These are phyloP conservation scores for Rhopalosiphum maidis DNA, from an alignment of 1,140 invertebrate species.

Conservation along the genomic window DNA sequence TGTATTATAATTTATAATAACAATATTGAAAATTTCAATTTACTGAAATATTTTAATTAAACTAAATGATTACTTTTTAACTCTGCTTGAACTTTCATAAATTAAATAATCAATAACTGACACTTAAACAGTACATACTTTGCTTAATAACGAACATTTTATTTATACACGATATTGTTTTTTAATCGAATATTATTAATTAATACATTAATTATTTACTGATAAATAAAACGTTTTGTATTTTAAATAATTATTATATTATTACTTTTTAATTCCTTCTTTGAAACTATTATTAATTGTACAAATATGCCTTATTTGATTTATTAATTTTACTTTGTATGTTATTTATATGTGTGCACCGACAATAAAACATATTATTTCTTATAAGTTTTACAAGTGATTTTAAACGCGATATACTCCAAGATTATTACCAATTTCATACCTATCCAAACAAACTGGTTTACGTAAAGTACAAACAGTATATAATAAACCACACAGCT, in stretches of 20 bases:
- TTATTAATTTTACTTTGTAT: neutral
- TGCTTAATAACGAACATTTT: neutral
- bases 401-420: neutral
- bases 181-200: constrained; percentile 34
- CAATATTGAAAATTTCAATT: neutral
- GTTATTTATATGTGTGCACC: neutral
- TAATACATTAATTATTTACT: neutral
- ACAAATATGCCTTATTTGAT: neutral
- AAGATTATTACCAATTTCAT: neutral
- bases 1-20: neutral
- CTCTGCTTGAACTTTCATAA: neutral
- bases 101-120: neutral
- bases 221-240: neutral
- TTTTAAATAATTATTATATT: constrained; percentile 21
- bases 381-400: neutral
- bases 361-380: neutral
- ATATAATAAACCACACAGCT: too few relatives aligned
- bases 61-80: constrained; percentile 15
- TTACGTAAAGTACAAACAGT: neutral
- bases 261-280: neutral
- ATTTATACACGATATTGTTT: neutral
- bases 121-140: neutral
- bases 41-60: constrained; percentile 26
- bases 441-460: neutral
- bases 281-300: neutral